Percentiles rank a stretch among this genome's conserved stretches.
Evolutionary conservation across 2,888 invertebrate species (phyloP).

Genomic region (Metacarcinus magister): DNA sequence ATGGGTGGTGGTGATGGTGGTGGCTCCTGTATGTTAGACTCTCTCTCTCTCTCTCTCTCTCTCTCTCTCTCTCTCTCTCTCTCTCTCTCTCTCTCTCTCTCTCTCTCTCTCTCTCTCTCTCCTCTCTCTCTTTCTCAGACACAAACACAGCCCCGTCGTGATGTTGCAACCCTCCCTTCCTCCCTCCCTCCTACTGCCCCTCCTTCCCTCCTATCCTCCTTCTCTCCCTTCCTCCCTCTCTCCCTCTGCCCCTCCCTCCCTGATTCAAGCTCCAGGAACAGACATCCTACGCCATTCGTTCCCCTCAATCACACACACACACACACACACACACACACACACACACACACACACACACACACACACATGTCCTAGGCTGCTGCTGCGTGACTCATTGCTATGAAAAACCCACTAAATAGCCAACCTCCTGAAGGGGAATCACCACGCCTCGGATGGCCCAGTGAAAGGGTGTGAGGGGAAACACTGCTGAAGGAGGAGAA

Average conservation of each 20-base stretch:
- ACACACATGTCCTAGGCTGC: not conserved
- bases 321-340: constrained; percentile 36
- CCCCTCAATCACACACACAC: not conserved
- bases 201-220: not conserved
- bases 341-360: not conserved
- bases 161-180: not conserved
- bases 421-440: not conserved
- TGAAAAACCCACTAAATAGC: not conserved
- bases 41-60: constrained; percentile 48
- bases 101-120: not conserved
- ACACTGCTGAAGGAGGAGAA: not conserved
- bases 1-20: not conserved
- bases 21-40: not conserved
- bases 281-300: not conserved
- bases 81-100: constrained; percentile 10
- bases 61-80: constrained; percentile 16
- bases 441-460: not conserved
- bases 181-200: not conserved
- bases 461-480: not conserved
- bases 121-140: not conserved
- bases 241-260: not conserved
- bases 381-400: not conserved
- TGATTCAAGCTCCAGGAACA: not conserved
- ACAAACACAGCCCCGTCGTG: not conserved
- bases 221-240: not conserved